Percentiles rank a stretch among this genome's conserved stretches.
Conservation (phyloP, 2,113 vertebrate species). For the Microcebus griseorufus region DNA sequence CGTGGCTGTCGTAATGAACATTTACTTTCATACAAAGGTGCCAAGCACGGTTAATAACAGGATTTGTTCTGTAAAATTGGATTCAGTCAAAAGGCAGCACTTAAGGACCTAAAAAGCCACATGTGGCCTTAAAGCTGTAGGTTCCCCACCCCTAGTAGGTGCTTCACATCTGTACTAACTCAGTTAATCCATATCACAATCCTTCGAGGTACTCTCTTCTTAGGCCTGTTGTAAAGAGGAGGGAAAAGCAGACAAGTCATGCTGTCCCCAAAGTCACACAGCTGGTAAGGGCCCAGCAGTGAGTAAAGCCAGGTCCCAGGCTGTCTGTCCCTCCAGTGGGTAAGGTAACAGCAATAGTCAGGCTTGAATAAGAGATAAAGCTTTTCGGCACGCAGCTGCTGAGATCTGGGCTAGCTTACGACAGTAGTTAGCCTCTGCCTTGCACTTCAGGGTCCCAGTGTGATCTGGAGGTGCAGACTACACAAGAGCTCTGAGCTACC, state of each 20-base stretch:
- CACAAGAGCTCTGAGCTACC: too few species aligned
- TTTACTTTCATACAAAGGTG: neutral
- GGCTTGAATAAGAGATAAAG: neutral
- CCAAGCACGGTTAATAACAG: too few species aligned
- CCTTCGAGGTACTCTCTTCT: neutral
- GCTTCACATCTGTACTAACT: neutral
- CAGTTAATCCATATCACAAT: neutral
- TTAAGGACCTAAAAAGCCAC: too few species aligned
- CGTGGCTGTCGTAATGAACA: neutral
- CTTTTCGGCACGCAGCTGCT: neutral
- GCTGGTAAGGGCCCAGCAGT: neutral
- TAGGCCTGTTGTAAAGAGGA: neutral
- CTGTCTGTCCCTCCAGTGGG: neutral
- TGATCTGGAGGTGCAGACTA: neutral
- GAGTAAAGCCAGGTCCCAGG: neutral
- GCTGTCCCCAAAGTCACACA: neutral
- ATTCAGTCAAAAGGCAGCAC: too few species aligned
- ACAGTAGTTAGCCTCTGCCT: neutral
- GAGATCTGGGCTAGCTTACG: too few species aligned
- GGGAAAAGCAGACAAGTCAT: neutral
- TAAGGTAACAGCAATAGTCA: fast-evolving
- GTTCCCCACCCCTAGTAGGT: too few species aligned
- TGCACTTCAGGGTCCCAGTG: neutral
- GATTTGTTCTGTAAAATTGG: too few species aligned
- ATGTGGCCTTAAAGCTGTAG: too few species aligned